A percentile compares a stretch with the other conserved stretches of the same genome.
Conservation (phyloP, 2,888 invertebrate genomes). For the Lasius fuliginosus region DNA sequence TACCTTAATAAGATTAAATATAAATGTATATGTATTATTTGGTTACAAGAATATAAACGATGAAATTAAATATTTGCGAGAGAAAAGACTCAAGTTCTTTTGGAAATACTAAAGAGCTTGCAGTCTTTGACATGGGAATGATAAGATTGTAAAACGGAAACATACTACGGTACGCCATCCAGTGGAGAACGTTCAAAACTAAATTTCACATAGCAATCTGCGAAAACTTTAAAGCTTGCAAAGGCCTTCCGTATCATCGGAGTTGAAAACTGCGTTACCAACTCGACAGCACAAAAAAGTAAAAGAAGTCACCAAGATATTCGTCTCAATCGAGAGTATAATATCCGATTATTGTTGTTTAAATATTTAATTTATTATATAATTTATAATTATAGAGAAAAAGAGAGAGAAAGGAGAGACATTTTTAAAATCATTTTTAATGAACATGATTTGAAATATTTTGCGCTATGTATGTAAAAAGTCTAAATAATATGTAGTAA, state of each 20-base stretch:
- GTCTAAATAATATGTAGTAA: background rate
- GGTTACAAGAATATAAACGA: background rate
- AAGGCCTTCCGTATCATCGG: slow-evolving; percentile 31
- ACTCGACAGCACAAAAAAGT: background rate
- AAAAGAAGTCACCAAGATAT: background rate
- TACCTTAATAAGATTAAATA: background rate
- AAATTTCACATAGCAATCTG: slow-evolving; percentile 26
- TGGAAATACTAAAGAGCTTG: background rate
- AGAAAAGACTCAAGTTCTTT: background rate
- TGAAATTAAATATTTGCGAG: background rate
- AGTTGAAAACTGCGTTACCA: slow-evolving; percentile 36
- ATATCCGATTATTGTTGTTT: background rate
- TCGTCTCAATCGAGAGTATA: background rate
- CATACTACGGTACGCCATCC: slow-evolving; percentile 22
- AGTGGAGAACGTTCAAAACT: slow-evolving; percentile 17
- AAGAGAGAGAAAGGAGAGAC: background rate
- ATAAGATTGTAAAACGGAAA: slow-evolving; percentile 9
- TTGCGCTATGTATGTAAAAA: background rate
- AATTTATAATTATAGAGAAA: background rate
- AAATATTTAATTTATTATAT: slow-evolving; percentile 6
- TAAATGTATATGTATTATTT: background rate
- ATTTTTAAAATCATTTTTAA: background rate
- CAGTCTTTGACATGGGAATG: background rate
- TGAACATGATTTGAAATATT: background rate
- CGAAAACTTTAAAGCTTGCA: slow-evolving; percentile 11